These are phyloP conservation scores for Zoanthus solanderi DNA, from an alignment of 92 coral and sea anemone species.

Conservation along the genomic window DNA sequence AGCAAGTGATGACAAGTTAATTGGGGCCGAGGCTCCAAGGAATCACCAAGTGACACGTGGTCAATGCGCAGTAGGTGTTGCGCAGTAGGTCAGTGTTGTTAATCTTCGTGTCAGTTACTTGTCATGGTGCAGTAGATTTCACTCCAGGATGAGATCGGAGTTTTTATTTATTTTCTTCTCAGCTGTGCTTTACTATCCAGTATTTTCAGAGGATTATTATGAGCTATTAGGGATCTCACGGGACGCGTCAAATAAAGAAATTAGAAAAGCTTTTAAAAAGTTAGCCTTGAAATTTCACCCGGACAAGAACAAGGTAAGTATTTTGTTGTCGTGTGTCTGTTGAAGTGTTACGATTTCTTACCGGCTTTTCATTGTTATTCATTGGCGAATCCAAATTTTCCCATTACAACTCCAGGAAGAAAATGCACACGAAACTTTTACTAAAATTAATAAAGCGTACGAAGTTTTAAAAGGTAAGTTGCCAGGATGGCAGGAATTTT, in stretches of 20 bases:
- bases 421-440: slow-evolving; percentile 92
- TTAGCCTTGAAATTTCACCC: slow-evolving; percentile 92
- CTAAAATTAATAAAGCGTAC: slow-evolving; percentile 87
- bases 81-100: slow-evolving; percentile 48
- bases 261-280: slow-evolving; percentile 94
- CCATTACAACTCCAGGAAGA: slow-evolving; percentile 65
- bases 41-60: slow-evolving; percentile 82
- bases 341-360: neutral
- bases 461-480: slow-evolving; percentile 93
- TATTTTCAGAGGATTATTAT: slow-evolving; percentile 90
- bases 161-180: slow-evolving; percentile 85
- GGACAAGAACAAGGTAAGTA: slow-evolving; percentile 89
- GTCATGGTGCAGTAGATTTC: slow-evolving; percentile 13
- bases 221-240: slow-evolving; percentile 91
- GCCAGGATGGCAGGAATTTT: neutral
- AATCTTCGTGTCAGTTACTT: slow-evolving; percentile 37
- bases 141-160: slow-evolving; percentile 69
- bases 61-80: slow-evolving; percentile 47
- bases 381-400: slow-evolving; percentile 1
- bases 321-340: neutral
- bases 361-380: slow-evolving; percentile 20
- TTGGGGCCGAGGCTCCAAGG: slow-evolving; percentile 65
- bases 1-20: neutral
- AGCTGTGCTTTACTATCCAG: slow-evolving; percentile 76
- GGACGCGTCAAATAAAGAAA: slow-evolving; percentile 94